phyloP scores from a whole-genome alignment of 2,797 vertebrate species.

The Diplodus puntazzo region DNA sequence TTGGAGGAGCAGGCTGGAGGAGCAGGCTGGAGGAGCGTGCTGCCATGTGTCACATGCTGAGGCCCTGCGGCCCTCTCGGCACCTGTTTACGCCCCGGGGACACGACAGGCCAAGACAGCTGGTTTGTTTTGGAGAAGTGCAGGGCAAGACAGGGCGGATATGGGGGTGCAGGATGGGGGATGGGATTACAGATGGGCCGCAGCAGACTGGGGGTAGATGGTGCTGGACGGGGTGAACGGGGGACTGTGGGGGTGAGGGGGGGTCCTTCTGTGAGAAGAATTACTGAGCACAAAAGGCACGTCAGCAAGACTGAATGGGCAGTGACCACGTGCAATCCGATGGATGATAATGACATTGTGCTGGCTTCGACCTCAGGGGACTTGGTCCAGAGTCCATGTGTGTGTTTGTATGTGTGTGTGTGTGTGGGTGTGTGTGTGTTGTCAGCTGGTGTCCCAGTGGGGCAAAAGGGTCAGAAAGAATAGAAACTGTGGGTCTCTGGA shows the following conservation, averaged over 20 bases:
- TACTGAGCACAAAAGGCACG: conserved; percentile 83
- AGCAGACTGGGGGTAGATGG: conserved; percentile 60
- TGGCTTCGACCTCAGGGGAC: conserved; percentile 71
- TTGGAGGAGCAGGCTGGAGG: conserved; percentile 46
- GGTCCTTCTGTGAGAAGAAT: conserved; percentile 77
- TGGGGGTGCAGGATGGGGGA: conserved; percentile 70
- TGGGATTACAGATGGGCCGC: conserved; percentile 83
- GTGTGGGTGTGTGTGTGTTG: conserved; percentile 47
- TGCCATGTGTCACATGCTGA: conserved; percentile 77
- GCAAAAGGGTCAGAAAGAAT: conserved; percentile 38
- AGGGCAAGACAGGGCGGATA: conserved; percentile 71
- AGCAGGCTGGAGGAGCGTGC: conserved; percentile 61
- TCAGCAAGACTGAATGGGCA: conserved; percentile 78
- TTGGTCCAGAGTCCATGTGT: conserved; percentile 44
- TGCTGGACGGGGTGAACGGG: conserved; percentile 12
- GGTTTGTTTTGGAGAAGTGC: conserved; percentile 79
- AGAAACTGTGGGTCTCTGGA: conserved; percentile 48
- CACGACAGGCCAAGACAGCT: conserved; percentile 82
- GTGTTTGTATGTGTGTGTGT: conserved; percentile 38
- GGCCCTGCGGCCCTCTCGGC: conserved; percentile 69
- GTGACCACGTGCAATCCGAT: conserved; percentile 80
- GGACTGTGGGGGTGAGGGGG: conserved; percentile 29
- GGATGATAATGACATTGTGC: conserved; percentile 84
- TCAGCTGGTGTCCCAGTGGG: conserved; percentile 75
- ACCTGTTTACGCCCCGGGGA: conserved; percentile 84